Conservation (phyloP, 2,113 vertebrate genomes). For the Spizaetus ornatus region DNA sequence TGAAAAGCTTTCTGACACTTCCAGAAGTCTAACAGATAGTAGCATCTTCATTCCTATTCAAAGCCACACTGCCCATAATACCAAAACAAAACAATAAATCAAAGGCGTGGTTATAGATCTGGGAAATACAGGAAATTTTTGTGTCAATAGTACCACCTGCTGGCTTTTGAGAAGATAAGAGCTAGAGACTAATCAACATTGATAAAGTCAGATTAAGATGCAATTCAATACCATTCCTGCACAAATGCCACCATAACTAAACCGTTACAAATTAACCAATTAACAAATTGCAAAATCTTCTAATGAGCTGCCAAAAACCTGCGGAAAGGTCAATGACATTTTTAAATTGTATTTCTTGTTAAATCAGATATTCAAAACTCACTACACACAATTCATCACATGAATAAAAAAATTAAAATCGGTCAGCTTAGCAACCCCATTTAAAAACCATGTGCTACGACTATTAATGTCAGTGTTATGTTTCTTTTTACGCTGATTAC, state of each 20-base stretch:
- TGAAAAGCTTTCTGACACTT: neutral
- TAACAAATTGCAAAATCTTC: neutral
- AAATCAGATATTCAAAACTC: neutral
- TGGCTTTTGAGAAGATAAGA: neutral
- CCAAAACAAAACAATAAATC: neutral
- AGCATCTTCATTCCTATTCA: neutral
- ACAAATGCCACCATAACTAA: neutral
- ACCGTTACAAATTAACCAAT: fast-evolving
- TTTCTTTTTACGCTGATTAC: neutral
- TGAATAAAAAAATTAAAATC: neutral
- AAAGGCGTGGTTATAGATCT: neutral
- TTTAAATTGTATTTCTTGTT: neutral
- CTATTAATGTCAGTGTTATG: neutral
- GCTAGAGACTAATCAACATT: neutral
- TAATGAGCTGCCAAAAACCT: neutral
- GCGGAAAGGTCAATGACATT: neutral
- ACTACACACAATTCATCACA: neutral
- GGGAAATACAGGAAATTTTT: neutral
- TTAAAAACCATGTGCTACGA: neutral
- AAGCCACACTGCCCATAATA: neutral
- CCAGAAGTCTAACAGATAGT: neutral
- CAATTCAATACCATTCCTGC: neutral
- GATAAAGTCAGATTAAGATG: neutral
- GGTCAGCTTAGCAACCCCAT: too few species aligned
- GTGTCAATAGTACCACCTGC: slow-evolving; percentile 38